These are phyloP conservation scores for Erannis defoliaria DNA, from an alignment of 2,888 invertebrate genomes.

Conservation along the genomic window DNA sequence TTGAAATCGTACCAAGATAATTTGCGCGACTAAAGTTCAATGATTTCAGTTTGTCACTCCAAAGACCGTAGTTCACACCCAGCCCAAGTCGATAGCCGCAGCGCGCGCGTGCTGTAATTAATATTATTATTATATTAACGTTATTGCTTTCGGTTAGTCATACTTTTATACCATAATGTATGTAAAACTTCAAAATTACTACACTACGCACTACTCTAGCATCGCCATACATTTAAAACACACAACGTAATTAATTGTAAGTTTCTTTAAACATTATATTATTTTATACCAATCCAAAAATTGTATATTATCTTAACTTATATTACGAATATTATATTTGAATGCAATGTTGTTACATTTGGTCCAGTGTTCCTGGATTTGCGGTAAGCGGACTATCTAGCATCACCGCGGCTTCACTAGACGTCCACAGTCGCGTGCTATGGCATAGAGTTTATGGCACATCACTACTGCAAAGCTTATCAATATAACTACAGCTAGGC, in stretches of 20 bases:
- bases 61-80: conserved; percentile 14
- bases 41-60: conserved; percentile 32
- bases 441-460: conserved; percentile 76
- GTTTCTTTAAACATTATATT: conserved; percentile 72
- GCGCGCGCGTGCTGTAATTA: conserved; percentile 76
- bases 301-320: conserved; percentile 76
- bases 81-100: conserved; percentile 52
- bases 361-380: conserved; percentile 79
- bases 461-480: conserved; percentile 75
- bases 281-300: conserved; percentile 81
- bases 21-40: conserved; percentile 2
- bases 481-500: conserved; percentile 71
- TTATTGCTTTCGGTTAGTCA: conserved; percentile 85
- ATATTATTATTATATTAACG: conserved; percentile 62
- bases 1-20: background rate
- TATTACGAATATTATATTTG: conserved; percentile 59
- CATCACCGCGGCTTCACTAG: conserved; percentile 64
- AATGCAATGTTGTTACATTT: conserved; percentile 74
- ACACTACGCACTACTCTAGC: conserved; percentile 84
- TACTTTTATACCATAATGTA: conserved; percentile 63
- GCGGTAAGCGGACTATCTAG: conserved; percentile 68
- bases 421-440: conserved; percentile 61
- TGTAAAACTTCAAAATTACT: conserved; percentile 86
- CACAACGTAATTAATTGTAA: conserved; percentile 73
- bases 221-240: conserved; percentile 83